Conservation (phyloP, 1,140 invertebrate genomes). For the Mycetomoellerius zeteki region DNA sequence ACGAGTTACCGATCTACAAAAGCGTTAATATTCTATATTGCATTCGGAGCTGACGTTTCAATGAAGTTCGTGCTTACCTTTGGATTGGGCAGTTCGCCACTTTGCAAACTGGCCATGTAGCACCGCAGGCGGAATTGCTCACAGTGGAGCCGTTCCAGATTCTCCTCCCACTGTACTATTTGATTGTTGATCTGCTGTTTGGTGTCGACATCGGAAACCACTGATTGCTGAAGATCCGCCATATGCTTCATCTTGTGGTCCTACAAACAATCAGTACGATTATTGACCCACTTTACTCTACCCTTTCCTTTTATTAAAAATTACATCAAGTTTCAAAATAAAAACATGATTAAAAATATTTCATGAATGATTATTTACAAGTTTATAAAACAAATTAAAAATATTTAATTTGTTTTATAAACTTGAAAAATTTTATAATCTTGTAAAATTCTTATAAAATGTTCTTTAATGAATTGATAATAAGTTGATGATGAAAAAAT, state of each 20-base stretch:
- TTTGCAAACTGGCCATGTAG: slow-evolving; percentile 98
- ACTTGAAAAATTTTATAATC: background rate
- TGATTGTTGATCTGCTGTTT: slow-evolving; percentile 96
- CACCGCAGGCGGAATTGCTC: slow-evolving; percentile 98
- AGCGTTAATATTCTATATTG: background rate
- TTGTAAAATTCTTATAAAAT: background rate
- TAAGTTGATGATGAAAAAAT: background rate
- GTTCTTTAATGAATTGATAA: background rate
- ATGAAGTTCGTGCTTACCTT: slow-evolving; percentile 91
- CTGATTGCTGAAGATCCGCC: slow-evolving; percentile 98
- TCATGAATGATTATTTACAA: no score
- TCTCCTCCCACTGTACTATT: slow-evolving; percentile 98
- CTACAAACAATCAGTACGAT: slow-evolving; percentile 86
- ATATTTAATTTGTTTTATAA: background rate
- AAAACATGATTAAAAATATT: background rate
- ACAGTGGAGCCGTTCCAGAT: slow-evolving; percentile 97
- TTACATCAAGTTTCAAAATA: background rate
- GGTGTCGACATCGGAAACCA: slow-evolving; percentile 96
- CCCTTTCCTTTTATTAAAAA: background rate
- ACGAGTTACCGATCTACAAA: background rate
- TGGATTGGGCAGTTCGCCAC: slow-evolving; percentile 98
- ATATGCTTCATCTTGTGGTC: slow-evolving; percentile 99
- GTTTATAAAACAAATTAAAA: no score
- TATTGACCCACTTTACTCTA: background rate
- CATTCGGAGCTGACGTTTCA: background rate